phyloP scores from a whole-genome alignment of 1,140 invertebrate species.

The Holotrichia oblita region DNA sequence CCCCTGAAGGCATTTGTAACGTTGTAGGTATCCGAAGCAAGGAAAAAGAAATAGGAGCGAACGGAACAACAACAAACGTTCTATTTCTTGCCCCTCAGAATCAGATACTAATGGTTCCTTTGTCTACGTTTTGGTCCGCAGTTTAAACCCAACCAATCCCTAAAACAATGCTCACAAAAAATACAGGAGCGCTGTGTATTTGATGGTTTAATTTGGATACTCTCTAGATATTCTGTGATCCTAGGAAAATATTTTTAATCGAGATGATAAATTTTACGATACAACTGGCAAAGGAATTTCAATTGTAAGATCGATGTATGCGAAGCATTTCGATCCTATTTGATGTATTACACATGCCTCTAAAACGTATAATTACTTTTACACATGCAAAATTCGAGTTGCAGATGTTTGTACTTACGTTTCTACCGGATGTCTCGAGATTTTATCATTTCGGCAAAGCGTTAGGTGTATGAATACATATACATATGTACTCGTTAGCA shows the following conservation, averaged over 20 bases:
- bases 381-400: slow-evolving; percentile 19
- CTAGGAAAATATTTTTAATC: too few relatives aligned
- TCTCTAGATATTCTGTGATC: neutral
- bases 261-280: too few relatives aligned
- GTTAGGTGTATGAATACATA: slow-evolving; percentile 20
- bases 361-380: slow-evolving; percentile 21
- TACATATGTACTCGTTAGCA: slow-evolving; percentile 4
- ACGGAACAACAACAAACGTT: neutral
- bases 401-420: slow-evolving; percentile 30
- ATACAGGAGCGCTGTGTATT: neutral
- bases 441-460: slow-evolving; percentile 4
- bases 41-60: slow-evolving; percentile 13
- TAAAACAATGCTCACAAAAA: neutral
- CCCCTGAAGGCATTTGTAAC: neutral
- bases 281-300: too few relatives aligned
- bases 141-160: neutral
- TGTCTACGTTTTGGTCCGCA: neutral
- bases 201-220: slow-evolving; percentile 15
- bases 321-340: slow-evolving; percentile 12
- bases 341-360: slow-evolving; percentile 20
- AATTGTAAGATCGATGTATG: slow-evolving; percentile 7
- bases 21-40: neutral
- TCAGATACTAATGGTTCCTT: slow-evolving; percentile 19
- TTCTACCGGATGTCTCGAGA: slow-evolving; percentile 23
- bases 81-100: neutral